Evolutionary conservation across 2,113 vertebrate genomes (phyloP).

Genomic region (Aramus guarauna): DNA sequence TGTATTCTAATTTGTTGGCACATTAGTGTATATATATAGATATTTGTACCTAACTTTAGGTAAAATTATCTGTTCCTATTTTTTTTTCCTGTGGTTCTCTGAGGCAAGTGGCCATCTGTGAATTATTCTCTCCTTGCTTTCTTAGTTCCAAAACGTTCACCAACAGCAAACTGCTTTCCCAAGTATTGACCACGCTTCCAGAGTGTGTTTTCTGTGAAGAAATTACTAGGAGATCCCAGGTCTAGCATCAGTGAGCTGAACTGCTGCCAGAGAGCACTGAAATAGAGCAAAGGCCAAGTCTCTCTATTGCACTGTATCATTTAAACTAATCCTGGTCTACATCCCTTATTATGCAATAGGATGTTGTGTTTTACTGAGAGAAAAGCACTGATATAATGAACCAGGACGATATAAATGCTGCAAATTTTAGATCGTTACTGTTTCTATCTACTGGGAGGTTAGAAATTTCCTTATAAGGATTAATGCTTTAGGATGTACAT

Average conservation of each 20-base stretch:
- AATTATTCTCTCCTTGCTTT: background rate
- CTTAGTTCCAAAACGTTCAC: background rate
- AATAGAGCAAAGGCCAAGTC: background rate
- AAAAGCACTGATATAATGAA: background rate
- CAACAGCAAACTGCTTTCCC: background rate
- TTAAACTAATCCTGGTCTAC: background rate
- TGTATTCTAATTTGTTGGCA: background rate
- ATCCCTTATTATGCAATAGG: background rate
- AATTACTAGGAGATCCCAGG: background rate
- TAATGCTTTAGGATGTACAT: background rate
- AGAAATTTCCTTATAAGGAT: background rate
- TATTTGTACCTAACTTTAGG: background rate
- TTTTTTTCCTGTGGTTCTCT: background rate
- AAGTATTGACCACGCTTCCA: accelerated
- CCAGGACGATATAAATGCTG: accelerated
- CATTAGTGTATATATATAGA: background rate
- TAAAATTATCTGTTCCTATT: background rate
- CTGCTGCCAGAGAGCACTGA: background rate
- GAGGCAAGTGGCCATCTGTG: background rate
- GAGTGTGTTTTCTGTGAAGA: background rate
- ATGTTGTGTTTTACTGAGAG: background rate
- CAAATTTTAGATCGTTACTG: background rate
- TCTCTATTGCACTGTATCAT: background rate
- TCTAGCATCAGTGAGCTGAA: background rate
- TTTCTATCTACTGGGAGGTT: background rate